Base-by-base conservation (phyloP, 2,888 invertebrate genomes). In the Notocelia uddmanniana region DNA sequence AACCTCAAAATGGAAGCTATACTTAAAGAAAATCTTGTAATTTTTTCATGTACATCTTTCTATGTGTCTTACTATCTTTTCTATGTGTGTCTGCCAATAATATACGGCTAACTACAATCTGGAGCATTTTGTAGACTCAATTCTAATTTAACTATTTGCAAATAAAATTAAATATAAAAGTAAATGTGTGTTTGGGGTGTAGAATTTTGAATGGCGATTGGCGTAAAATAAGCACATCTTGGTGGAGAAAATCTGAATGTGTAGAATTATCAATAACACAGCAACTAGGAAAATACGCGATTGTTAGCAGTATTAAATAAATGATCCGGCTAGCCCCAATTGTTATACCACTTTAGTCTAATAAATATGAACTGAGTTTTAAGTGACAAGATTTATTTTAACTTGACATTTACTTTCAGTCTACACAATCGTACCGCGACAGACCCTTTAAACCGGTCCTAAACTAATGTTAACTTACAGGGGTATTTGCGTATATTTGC, bases 401-500 rank as follows among this genome's bases (percentile, higher is more conserved):
- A 19, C 54, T 54, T 54, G 26, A 26, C 54, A 15, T 41, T 41
- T 15, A 15, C 41, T 15, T 1, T n/a, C 54, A 13, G 54, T 10
- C 54, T 23, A 13, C 5, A 15, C 23, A 15, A 9, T n/a, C 26
- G 55, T 55, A 55, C 15, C 55, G 26, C 9, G 26, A 55, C 55
- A 41, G 55, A 41, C 37, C 15, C 41, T 41, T 59, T 59, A 45
- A 41, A 23, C 21, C 23, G 15, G 41, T 8, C 41, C 41, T 59
- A 41, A 59, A 59, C 41, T 59, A 59, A 59, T 23, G 21, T n/a
- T 9, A 59, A 59, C 23, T 59, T 59, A 45, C 9, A n/a, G 41
- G 41, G n/a, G 31, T 31, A 31, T 31, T 31, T 31, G 31, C 15
- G 21, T 15, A 2, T 59, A 59, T 59, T 59, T 59, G 3, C 58